These are phyloP conservation scores for Dendrolimus pini DNA, from an alignment of 2,888 invertebrate species.

Conservation along the genomic window DNA sequence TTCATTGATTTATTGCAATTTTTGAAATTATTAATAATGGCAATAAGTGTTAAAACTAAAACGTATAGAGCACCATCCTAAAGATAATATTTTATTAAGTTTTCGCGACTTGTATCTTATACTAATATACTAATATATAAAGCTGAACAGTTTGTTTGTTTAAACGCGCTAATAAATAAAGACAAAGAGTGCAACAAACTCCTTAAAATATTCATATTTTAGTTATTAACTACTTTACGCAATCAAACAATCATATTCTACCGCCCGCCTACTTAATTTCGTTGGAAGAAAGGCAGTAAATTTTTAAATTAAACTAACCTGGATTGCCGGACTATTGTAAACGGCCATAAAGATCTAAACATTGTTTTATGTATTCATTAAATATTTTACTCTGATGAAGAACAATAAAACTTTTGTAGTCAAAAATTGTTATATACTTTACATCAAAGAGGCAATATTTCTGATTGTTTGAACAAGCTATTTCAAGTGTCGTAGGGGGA, in stretches of 20 bases:
- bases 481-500: too few relatives aligned
- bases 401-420: neutral
- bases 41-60: too few relatives aligned
- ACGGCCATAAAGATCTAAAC: neutral
- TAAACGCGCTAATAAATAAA: too few relatives aligned
- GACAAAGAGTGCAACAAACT: neutral
- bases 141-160: too few relatives aligned
- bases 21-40: conserved; percentile 3
- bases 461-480: neutral
- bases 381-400: neutral
- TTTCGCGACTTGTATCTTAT: too few relatives aligned
- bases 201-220: neutral
- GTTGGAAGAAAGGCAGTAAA: neutral
- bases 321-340: neutral
- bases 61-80: too few relatives aligned
- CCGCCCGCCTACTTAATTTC: neutral
- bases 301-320: neutral
- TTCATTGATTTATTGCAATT: conserved; percentile 32
- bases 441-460: neutral
- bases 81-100: too few relatives aligned
- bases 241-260: neutral
- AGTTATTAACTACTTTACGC: neutral
- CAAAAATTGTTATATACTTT: neutral
- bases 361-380: neutral
- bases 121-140: too few relatives aligned